These are phyloP conservation scores for Cepaea hortensis DNA, from an alignment of 2,888 invertebrate genomes.

Conservation along the genomic window DNA sequence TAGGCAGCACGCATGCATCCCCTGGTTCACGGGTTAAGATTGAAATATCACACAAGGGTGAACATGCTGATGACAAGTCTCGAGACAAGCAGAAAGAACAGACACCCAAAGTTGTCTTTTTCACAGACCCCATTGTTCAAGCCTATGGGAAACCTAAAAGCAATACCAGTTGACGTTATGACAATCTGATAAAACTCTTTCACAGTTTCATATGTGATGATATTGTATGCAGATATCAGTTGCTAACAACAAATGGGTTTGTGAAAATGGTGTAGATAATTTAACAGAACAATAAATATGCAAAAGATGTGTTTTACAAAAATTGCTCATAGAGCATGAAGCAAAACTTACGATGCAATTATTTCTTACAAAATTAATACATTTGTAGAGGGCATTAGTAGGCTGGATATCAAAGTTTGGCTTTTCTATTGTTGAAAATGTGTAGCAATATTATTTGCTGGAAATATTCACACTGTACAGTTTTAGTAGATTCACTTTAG, in stretches of 20 bases:
- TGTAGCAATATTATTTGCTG: too few relatives aligned
- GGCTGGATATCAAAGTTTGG: too few relatives aligned
- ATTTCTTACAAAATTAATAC: not conserved
- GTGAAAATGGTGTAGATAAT: not conserved
- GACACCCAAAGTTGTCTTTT: constrained; percentile 39
- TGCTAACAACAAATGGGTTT: not conserved
- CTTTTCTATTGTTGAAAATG: too few relatives aligned
- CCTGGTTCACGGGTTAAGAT: not conserved
- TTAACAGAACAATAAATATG: constrained; percentile 12
- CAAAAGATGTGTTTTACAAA: not conserved
- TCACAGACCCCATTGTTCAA: constrained; percentile 42
- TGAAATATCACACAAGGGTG: constrained; percentile 19
- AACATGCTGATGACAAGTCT: constrained; percentile 6
- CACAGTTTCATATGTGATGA: not conserved
- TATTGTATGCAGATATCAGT: not conserved
- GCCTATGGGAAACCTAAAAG: constrained; percentile 42
- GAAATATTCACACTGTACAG: too few relatives aligned
- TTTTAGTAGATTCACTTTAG: too few relatives aligned
- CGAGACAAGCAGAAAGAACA: constrained; percentile 37
- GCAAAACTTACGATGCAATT: not conserved
- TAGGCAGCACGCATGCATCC: constrained; percentile 32
- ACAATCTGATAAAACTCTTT: not conserved
- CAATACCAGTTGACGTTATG: constrained; percentile 41
- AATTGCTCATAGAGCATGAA: not conserved
- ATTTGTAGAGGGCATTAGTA: not conserved